These are phyloP conservation scores for Hedychridium roseum DNA, from an alignment of 2,888 invertebrate genomes.

Conservation along the genomic window DNA sequence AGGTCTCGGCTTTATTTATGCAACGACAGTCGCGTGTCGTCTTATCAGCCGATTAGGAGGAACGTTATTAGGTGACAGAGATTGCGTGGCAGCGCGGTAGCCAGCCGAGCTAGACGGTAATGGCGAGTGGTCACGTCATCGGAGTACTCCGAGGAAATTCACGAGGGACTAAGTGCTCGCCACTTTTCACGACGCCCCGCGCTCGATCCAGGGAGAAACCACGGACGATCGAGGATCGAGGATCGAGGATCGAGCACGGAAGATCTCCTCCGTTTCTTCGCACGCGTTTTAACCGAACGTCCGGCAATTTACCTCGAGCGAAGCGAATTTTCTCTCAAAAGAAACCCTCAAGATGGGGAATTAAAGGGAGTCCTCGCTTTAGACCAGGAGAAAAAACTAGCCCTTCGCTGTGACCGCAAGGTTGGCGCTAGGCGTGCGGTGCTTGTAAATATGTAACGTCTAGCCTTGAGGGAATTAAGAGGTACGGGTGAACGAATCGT, in stretches of 20 bases:
- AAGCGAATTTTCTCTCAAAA: not conserved
- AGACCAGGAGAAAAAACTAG: no score
- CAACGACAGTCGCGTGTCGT: slow-evolving; percentile 49
- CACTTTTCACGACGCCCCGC: slow-evolving; percentile 11
- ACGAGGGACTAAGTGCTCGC: slow-evolving; percentile 15
- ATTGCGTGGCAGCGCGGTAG: slow-evolving; percentile 54
- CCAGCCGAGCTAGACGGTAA: slow-evolving; percentile 36
- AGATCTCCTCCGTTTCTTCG: not conserved
- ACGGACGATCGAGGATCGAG: slow-evolving; percentile 7
- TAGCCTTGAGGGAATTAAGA: no score
- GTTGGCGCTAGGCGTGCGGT: no score
- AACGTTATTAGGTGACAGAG: slow-evolving; percentile 59
- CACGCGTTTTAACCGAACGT: not conserved
- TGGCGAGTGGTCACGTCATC: slow-evolving; percentile 54
- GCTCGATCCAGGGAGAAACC: slow-evolving; percentile 15
- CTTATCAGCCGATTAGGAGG: slow-evolving; percentile 57
- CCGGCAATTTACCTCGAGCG: not conserved
- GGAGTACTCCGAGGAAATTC: slow-evolving; percentile 10
- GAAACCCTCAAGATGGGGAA: not conserved
- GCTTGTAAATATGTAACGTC: no score
- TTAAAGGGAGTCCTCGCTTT: no score
- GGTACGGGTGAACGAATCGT: no score
- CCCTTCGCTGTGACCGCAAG: no score
- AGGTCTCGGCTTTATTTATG: slow-evolving; percentile 38
- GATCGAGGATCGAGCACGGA: slow-evolving; percentile 8